Evolutionary conservation across 2,797 vertebrate genomes (phyloP).

Genomic region (Anniella stebbinsi): DNA sequence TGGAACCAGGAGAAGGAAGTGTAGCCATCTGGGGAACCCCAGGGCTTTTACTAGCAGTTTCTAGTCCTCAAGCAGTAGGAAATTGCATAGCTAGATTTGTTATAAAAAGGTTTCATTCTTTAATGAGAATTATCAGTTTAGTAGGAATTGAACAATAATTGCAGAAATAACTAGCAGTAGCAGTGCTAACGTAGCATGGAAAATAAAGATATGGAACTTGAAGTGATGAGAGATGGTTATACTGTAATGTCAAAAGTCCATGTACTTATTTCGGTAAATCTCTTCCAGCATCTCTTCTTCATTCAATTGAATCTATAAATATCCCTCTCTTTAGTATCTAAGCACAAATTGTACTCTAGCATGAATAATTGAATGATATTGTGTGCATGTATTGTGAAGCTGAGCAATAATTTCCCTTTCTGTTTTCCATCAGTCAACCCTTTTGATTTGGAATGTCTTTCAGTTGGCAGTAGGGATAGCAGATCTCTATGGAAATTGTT

Average conservation of each 20-base stretch:
- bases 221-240: not conserved
- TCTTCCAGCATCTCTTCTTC: not conserved
- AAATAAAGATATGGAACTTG: not conserved
- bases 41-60: not conserved
- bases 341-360: not conserved
- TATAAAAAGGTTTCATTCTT: not conserved
- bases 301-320: conserved; percentile 13
- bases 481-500: not conserved
- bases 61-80: not conserved
- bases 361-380: conserved; percentile 22
- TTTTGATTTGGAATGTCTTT: not conserved
- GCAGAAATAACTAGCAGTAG: not conserved
- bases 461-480: not conserved
- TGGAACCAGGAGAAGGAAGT: no score
- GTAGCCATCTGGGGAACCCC: no score
- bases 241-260: not conserved
- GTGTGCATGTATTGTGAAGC: not conserved
- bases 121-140: not conserved
- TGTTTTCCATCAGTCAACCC: not conserved
- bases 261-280: not conserved
- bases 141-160: not conserved
- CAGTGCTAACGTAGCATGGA: not conserved
- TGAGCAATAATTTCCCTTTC: not conserved
- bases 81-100: not conserved
- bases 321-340: not conserved